Evolutionary conservation across 2,113 vertebrate genomes (phyloP).

Genomic region (Oreocharis arfaki): DNA sequence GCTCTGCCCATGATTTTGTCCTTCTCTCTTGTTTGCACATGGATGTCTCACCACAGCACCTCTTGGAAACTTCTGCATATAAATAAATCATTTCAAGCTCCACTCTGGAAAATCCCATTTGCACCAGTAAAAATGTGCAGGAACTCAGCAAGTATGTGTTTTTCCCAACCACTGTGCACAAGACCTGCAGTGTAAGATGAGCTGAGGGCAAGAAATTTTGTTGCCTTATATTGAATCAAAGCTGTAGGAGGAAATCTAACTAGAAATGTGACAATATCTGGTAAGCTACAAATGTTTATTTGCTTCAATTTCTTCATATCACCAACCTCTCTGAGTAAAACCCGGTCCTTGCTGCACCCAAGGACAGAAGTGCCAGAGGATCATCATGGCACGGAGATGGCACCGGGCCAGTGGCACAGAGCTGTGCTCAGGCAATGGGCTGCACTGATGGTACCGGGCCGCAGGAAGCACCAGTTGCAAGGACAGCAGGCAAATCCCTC

Average conservation of each 20-base stretch:
- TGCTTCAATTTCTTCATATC: neutral
- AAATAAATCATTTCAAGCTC: neutral
- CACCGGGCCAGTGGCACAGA: neutral
- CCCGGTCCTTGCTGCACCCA: neutral
- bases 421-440: neutral
- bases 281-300: neutral
- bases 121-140: neutral
- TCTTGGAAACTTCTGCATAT: neutral
- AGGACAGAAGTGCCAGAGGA: neutral
- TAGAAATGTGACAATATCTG: neutral
- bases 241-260: neutral
- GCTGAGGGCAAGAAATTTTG: neutral
- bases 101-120: neutral
- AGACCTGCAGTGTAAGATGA: neutral
- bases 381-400: rapidly evolving
- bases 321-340: neutral
- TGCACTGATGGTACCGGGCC: neutral
- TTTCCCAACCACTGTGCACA: neutral
- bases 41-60: neutral
- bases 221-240: neutral
- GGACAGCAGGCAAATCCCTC: neutral
- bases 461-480: neutral
- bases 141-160: neutral
- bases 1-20: neutral
- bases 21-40: neutral